phyloP scores from a whole-genome alignment of 2,113 vertebrate genomes.

The Crotalus viridis region DNA sequence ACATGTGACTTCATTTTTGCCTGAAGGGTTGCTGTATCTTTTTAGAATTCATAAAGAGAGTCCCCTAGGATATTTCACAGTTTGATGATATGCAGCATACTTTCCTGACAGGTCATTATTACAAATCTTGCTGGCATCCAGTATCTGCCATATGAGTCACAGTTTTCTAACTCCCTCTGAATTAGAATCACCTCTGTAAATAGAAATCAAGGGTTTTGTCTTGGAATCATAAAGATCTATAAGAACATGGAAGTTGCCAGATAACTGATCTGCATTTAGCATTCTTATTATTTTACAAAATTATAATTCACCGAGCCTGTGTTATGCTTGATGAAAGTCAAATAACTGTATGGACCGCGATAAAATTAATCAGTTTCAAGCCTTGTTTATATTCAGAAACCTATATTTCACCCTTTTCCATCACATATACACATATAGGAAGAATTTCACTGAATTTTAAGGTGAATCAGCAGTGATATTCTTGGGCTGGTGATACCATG shows the following conservation, averaged over 20 bases:
- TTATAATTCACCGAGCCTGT: constrained; percentile 38
- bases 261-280: constrained; percentile 55
- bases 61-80: constrained; percentile 78
- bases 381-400: constrained; percentile 10
- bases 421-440: constrained; percentile 34
- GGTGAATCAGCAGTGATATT: not conserved
- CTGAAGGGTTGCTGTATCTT: constrained; percentile 67
- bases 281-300: constrained; percentile 20
- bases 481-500: constrained; percentile 3
- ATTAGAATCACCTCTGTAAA: constrained; percentile 37
- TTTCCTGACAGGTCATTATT: constrained; percentile 86
- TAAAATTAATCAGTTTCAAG: not conserved
- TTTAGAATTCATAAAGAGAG: constrained; percentile 78
- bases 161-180: constrained; percentile 34
- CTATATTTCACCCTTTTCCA: constrained; percentile 10
- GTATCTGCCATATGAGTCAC: constrained; percentile 16
- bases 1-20: constrained; percentile 64
- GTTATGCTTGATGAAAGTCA: not conserved
- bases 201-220: constrained; percentile 21
- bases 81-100: constrained; percentile 63
- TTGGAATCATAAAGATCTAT: constrained; percentile 55
- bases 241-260: constrained; percentile 36
- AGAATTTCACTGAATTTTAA: constrained; percentile 15
- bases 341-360: not conserved
- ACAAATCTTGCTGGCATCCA: constrained; percentile 71